Base-by-base conservation (phyloP, 2,113 vertebrate genomes). In the Phalacrocorax carbo region DNA sequence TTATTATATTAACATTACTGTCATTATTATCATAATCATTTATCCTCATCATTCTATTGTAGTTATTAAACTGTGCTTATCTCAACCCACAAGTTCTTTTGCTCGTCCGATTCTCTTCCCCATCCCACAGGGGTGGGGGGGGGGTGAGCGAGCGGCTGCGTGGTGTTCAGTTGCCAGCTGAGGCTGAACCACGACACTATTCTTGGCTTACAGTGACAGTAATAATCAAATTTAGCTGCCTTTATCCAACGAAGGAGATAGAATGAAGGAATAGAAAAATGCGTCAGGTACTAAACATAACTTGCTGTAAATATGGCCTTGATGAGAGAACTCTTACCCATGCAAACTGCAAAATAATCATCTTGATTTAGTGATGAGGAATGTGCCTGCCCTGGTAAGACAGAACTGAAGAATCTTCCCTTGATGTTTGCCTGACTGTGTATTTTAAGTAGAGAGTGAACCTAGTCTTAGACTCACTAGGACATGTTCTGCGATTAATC, bases 241-340 rank as follows among this genome's bases (percentile, higher is more conserved):
- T 87, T 64, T 30, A 46, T 32, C 11, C 30, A 54, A 83, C 73
- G 14, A 65, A 75, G 21, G 17, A 87, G 36, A 40, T 15, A 51
- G 30, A 83, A 36, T 22, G 21, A 87, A 55, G 17, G 21, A 73
- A 70, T 58, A 86, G 71, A 62, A 38, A 61, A 71, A 38, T 2
- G 30, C 0, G 0, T 51, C n/a, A n/a, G 3, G 2, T 71, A 58
- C 27, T 76, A 81, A 90, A 48, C 7, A 29, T 5, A 87, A 57
- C 48, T 82, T 91, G 9, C 13, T 90, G 22, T 89, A 68, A 55
- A 92, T 40, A 69, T 7, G 44, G 5, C 15, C 29, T 44, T 54
- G 10, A 51, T 64, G 20, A 19, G 17, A 55, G 15, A 78, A 90
- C 48, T 19, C 27, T 58, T 79, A n/a, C 5, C 6, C 9, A 40